Percentiles rank a stretch among this genome's conserved stretches.
Evolutionary conservation across 1,140 invertebrate genomes (phyloP).

Genomic region (Drosophila pachea): DNA sequence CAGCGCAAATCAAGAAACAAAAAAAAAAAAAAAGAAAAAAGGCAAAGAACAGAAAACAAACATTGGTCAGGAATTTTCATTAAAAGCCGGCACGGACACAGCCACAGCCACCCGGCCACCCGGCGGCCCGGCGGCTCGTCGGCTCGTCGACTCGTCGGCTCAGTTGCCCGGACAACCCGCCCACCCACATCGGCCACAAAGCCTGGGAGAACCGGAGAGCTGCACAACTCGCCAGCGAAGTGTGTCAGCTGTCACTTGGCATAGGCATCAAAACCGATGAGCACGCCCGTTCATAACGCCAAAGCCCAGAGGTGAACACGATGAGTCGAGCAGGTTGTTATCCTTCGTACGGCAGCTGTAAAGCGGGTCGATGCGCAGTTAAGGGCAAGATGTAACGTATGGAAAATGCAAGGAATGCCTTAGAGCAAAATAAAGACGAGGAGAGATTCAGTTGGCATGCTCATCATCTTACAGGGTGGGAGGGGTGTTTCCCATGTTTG

Average conservation of each 20-base stretch:
- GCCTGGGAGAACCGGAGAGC: background rate
- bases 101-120: background rate
- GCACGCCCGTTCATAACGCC: conserved; percentile 15
- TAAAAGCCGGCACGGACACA: conserved; percentile 43
- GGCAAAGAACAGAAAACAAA: conserved; percentile 48
- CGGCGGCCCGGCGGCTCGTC: conserved; percentile 26
- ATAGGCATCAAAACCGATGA: conserved; percentile 65
- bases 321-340: conserved; percentile 31
- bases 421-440: too few relatives aligned
- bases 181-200: conserved; percentile 23
- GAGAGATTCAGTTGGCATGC: too few relatives aligned
- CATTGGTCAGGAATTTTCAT: conserved; percentile 75
- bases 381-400: background rate
- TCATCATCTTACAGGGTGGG: too few relatives aligned
- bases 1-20: conserved; percentile 7
- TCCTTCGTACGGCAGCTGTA: background rate
- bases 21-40: too few relatives aligned
- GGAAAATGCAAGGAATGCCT: background rate
- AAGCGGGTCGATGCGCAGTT: background rate
- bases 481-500: too few relatives aligned
- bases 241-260: conserved; percentile 73
- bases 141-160: too few relatives aligned
- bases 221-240: conserved; percentile 42
- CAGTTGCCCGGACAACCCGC: conserved; percentile 31
- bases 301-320: conserved; percentile 2